Evolutionary conservation across 2,888 invertebrate species (phyloP), one percentile per base, ranked within the genome.

Genomic region (Calameuta idolon): DNA sequence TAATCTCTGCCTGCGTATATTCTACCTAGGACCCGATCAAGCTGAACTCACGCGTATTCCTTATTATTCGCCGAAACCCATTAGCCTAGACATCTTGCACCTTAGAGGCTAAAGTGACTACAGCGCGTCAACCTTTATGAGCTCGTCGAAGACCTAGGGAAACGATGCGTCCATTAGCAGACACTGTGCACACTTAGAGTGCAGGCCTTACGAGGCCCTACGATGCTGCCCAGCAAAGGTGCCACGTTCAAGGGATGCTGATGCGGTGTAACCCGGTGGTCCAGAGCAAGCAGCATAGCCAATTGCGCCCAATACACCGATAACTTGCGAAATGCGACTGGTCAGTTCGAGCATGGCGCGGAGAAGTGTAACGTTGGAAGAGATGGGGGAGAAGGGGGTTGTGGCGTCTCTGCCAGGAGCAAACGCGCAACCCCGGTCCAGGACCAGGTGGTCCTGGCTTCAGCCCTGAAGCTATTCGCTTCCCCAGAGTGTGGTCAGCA

Each of bases 401-500:
- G 37, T 23, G 76, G 31, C 23, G 34, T 69, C 40, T 74, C 35
- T 35, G 40, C 35, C 69, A 23, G 55, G n/a, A 15, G 15, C 31
- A 73, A 15, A 69, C 23, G 69, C 34, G 77, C 15, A 34, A 5
- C 33, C 55, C 69, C n/a, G 68, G 30, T 23, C 5, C 37, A 74
- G 76, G 73, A 80, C 81, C 80, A 80, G 80, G 79, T 79, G 79
- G 81, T 80, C 79, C 79, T 81, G 82, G 76, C 74, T 74, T 74
- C 12, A 34, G 34, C 5, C 34, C 74, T 5, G 74, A 23, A 23
- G 33, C 71, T 23, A 30, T 35, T 35, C 74, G 74, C 37, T 34
- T 81, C 82, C 82, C 83, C 74, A 73, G 80, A 81, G 84, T 80
- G 80, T 81, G 85, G 84, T 87, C 85, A 83, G 85, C 86, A 86